Evolutionary conservation across 23 tunicate species (phyloP).

Genomic region (Ascidia mentula): DNA sequence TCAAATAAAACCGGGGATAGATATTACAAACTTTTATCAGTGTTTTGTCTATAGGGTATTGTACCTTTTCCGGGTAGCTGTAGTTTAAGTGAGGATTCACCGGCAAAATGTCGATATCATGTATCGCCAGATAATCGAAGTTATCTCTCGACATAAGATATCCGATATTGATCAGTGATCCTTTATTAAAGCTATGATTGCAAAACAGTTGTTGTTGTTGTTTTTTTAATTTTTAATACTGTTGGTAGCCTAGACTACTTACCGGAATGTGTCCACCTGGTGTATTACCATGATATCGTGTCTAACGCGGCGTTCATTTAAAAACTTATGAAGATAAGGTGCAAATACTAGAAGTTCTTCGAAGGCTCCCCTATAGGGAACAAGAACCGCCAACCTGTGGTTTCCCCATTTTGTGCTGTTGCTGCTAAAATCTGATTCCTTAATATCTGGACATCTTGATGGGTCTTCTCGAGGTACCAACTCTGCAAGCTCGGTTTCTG

Average conservation of each 20-base stretch:
- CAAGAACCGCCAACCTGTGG: conserved; percentile 28
- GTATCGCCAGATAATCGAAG: conserved; percentile 34
- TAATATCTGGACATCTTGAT: no score
- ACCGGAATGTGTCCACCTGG: conserved; percentile 43
- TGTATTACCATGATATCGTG: conserved; percentile 40
- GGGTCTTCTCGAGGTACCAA: no score
- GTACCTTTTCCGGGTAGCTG: conserved; percentile 27
- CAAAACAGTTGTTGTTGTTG: no score
- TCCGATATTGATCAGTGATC: conserved; percentile 26
- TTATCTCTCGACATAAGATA: conserved; percentile 26
- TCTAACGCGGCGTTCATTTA: conserved; percentile 17
- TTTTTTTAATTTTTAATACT: no score
- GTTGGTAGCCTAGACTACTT: no score
- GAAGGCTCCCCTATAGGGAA: conserved; percentile 36
- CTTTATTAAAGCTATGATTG: conserved; percentile 38
- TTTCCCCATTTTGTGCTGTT: no score
- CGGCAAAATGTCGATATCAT: conserved; percentile 29
- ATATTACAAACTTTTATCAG: background rate
- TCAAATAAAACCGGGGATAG: background rate
- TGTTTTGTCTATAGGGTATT: background rate
- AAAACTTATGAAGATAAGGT: conserved; percentile 41
- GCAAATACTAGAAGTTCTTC: conserved; percentile 55
- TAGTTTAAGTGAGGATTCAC: conserved; percentile 18
- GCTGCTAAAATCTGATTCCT: no score
- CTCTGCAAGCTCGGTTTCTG: no score